Evolutionary conservation across 2,888 invertebrate genomes (phyloP), one percentile per base, ranked within the genome.

Genomic region (Patella pellucida): DNA sequence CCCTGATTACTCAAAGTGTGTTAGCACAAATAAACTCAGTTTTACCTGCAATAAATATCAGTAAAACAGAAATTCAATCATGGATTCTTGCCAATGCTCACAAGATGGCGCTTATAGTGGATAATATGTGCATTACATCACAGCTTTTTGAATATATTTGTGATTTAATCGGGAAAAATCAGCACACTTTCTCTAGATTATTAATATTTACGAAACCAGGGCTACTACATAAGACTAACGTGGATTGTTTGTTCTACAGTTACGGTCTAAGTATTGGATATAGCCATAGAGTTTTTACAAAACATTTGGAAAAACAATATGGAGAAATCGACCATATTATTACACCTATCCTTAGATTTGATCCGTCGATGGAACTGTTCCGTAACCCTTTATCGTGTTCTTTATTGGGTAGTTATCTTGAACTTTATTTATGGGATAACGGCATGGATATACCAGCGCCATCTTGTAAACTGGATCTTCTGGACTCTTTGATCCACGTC

Each of bases 251-350:
- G 51, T 82, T 78, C 73, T 82, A 82, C 75, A 78, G 79, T 50
- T 82, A 82, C 41, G 82, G 82, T 2, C 78, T 82, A 12, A 76
- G 78, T 15, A 73, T 78, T 5, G 80, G 80, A 14, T 82, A 82
- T 74, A 79, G 80, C 71, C 67, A 69, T 68, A 76, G 77, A 62
- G 75, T 80, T 14, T 56, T 80, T n/a, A 50, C 75, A 15, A 76
- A 77, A 27, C 72, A 76, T 31, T 72, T 82, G 52, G 74, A 77
- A 62, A 73, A 74, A n/a, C 74, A 75, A 67, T 80, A 78, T 14
- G 76, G 73, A 9, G 69, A 76, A 9, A 72, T 79, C 50, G 72
- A 75, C n/a, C 74, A 80, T 73, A 68, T 79, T 68, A 77, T 78
- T 11, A 68, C 76, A 15, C 75, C 76, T 27, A 72, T 80, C 7